Percentiles rank a stretch among this genome's conserved stretches.
Evolutionary conservation across 1,140 invertebrate species (phyloP).

Genomic region (Philaenus spumarius): DNA sequence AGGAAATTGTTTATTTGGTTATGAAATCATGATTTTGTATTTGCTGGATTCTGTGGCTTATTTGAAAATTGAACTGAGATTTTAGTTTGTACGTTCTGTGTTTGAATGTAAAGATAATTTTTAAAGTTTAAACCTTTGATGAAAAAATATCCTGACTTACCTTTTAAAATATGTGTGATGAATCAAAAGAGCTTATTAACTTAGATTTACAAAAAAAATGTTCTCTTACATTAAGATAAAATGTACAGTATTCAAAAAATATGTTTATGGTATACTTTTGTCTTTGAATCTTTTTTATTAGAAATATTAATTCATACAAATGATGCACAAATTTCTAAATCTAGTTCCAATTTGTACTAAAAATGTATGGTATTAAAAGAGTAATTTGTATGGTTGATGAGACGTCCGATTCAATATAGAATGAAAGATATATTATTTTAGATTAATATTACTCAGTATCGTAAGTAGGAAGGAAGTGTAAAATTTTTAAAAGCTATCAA

Average conservation of each 20-base stretch:
- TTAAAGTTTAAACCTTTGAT: background rate
- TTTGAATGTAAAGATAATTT: background rate
- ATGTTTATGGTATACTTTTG: background rate
- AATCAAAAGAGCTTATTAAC: conserved; percentile 15
- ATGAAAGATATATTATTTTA: background rate
- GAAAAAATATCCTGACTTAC: background rate
- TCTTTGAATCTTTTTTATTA: background rate
- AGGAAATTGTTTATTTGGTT: background rate
- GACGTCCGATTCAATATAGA: background rate
- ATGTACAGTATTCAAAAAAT: conserved; percentile 2
- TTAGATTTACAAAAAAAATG: background rate
- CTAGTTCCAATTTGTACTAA: background rate
- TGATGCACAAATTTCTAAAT: conserved; percentile 8
- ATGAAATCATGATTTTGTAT: background rate
- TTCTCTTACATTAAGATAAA: background rate
- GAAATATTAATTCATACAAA: background rate
- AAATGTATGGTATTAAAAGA: conserved; percentile 1
- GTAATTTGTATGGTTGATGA: background rate
- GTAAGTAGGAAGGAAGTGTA: background rate
- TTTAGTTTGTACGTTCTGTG: background rate
- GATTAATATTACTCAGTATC: background rate
- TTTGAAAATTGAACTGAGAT: background rate
- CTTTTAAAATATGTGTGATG: conserved; percentile 6
- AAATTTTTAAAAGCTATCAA: background rate
- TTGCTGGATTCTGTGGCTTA: background rate